Evolutionary conservation across 64 coral and sea anemone genomes (phyloP).

Genomic region (Stylophora pistillata): DNA sequence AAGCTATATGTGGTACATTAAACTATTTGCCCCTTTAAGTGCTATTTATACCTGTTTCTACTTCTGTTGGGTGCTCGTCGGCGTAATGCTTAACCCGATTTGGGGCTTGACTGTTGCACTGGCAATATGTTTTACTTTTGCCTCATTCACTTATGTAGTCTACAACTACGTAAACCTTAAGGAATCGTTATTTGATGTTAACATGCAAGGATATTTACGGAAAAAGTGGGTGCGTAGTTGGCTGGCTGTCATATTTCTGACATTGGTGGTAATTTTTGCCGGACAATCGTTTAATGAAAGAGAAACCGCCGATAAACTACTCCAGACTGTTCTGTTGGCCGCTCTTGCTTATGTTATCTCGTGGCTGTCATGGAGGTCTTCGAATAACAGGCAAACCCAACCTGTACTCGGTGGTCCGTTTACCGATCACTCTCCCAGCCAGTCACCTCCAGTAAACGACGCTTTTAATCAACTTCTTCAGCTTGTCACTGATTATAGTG

Average conservation of each 20-base stretch:
- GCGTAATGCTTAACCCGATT: conserved; percentile 13
- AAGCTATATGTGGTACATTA: not conserved
- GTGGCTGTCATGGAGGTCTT: no score
- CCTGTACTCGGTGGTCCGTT: no score
- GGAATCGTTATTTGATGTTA: no score
- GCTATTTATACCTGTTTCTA: not conserved
- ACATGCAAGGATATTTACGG: no score
- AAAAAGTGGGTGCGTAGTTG: not conserved
- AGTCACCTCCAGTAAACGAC: no score
- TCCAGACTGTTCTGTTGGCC: not conserved
- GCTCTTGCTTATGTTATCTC: no score
- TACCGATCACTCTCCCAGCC: no score
- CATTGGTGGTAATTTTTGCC: not conserved
- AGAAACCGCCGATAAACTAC: not conserved
- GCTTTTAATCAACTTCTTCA: no score
- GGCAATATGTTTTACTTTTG: not conserved
- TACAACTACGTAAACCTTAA: no score
- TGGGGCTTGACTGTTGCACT: conserved; percentile 18
- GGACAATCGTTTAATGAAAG: conserved; percentile 19
- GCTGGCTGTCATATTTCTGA: not conserved
- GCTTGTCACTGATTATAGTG: no score
- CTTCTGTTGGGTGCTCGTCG: conserved; percentile 2
- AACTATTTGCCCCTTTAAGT: not conserved
- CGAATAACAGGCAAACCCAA: no score
- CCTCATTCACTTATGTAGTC: not conserved